phyloP scores from a whole-genome alignment of 1,140 invertebrate species.

The Chrysomallon squamiferum region DNA sequence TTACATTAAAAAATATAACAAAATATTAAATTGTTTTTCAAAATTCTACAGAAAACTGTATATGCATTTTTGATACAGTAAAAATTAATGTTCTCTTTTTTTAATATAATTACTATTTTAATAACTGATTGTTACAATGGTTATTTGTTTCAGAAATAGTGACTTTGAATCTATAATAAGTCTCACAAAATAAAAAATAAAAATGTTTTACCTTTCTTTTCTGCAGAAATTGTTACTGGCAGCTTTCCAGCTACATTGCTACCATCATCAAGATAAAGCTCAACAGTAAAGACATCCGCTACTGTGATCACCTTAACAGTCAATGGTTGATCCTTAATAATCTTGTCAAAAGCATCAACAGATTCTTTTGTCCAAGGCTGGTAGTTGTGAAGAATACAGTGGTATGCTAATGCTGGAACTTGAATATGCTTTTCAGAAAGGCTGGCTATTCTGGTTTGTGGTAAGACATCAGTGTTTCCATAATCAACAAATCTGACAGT shows the following conservation, averaged over 20 bases:
- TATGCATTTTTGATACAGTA: no score
- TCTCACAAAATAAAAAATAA: no score
- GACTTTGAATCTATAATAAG: no score
- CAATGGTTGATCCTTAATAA: conserved; percentile 74
- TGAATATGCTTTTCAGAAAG: conserved; percentile 75
- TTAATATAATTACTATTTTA: no score
- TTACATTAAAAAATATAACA: no score
- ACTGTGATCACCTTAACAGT: conserved; percentile 5
- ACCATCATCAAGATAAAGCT: conserved; percentile 16
- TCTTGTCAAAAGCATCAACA: conserved; percentile 75
- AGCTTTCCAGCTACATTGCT: neutral
- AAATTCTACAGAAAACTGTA: no score
- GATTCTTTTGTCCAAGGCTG: conserved; percentile 4
- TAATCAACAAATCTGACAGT: conserved; percentile 69
- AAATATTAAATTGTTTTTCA: no score
- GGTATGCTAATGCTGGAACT: conserved; percentile 49
- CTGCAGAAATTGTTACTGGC: no score
- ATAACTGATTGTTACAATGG: no score
- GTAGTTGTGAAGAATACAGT: conserved; percentile 7
- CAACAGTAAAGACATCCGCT: neutral
- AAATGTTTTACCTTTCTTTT: no score
- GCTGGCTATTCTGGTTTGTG: conserved; percentile 31
- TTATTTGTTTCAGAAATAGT: no score
- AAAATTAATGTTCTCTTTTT: no score
- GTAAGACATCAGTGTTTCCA: conserved; percentile 59